These are phyloP conservation scores for Acropora yongei DNA, from an alignment of 64 coral and sea anemone genomes.

Conservation along the genomic window DNA sequence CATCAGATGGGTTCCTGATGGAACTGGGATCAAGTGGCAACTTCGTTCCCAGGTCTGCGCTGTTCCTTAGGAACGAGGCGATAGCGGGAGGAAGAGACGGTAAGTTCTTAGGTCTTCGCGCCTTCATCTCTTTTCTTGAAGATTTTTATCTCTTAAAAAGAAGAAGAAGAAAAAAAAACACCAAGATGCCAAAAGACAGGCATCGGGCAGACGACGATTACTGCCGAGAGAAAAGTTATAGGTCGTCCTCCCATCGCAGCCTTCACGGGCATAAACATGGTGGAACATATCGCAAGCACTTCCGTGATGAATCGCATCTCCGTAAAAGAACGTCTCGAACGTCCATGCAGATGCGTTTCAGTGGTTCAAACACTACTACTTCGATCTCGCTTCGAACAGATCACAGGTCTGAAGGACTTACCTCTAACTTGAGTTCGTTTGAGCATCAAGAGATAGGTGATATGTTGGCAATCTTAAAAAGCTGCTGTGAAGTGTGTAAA, in stretches of 20 bases:
- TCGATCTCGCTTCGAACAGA: constrained; percentile 24
- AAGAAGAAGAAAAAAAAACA: background rate
- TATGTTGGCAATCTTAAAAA: background rate
- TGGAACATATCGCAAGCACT: background rate
- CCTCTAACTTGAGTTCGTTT: constrained; percentile 24
- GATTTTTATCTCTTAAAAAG: background rate
- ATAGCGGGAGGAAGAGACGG: background rate
- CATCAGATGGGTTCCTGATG: too few relatives aligned
- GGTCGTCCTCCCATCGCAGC: background rate
- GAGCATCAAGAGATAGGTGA: background rate
- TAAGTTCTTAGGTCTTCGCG: background rate
- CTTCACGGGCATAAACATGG: background rate
- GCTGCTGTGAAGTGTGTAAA: background rate
- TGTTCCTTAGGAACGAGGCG: background rate
- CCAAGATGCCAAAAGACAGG: constrained; percentile 30
- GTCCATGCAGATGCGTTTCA: constrained; percentile 30
- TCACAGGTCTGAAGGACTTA: background rate
- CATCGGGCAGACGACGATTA: background rate
- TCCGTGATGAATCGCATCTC: background rate
- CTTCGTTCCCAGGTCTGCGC: background rate
- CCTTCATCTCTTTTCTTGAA: background rate
- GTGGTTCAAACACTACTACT: background rate
- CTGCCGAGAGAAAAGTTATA: background rate
- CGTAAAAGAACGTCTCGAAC: constrained; percentile 1
- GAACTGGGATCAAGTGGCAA: too few relatives aligned